A percentile compares a stretch with the other conserved stretches of the same genome.
Evolutionary conservation across 1,140 invertebrate species (phyloP).

Genomic region (Ylistrum balloti): DNA sequence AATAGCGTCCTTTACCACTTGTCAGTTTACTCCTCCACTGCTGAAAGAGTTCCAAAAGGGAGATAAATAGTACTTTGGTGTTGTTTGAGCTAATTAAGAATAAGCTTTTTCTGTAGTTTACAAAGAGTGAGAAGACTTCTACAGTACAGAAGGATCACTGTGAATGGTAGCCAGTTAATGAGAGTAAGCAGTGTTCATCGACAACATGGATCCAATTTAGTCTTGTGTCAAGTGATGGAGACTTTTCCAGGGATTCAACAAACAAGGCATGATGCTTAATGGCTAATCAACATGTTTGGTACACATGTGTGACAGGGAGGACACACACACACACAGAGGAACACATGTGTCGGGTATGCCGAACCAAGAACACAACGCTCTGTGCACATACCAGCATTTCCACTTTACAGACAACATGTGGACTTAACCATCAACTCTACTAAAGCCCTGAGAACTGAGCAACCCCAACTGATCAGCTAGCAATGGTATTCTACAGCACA

Average conservation of each 20-base stretch:
- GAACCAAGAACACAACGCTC: not conserved
- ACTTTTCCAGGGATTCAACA: not conserved
- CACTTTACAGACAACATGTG: constrained; percentile 31
- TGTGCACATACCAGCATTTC: constrained; percentile 3
- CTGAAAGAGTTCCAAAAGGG: constrained; percentile 3
- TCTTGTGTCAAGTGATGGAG: constrained; percentile 33
- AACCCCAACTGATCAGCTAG: not conserved
- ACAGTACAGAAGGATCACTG: not conserved
- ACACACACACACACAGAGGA: not conserved
- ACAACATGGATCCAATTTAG: constrained; percentile 27
- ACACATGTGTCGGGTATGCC: constrained; percentile 6
- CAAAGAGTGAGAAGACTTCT: too few relatives aligned
- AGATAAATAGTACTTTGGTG: constrained; percentile 20
- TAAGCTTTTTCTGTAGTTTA: too few relatives aligned
- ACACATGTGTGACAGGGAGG: not conserved
- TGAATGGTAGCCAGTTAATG: not conserved
- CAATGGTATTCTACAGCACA: not conserved
- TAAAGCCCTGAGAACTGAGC: not conserved
- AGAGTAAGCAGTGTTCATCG: not conserved
- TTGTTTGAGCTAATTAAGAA: not conserved
- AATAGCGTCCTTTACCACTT: not conserved
- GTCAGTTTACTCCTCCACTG: not conserved
- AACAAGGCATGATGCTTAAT: constrained; percentile 19
- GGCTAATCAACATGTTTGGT: not conserved
- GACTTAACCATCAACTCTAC: not conserved